Evolutionary conservation across 92 coral and sea anemone genomes (phyloP).

Genomic region (Blastomussa wellsi): DNA sequence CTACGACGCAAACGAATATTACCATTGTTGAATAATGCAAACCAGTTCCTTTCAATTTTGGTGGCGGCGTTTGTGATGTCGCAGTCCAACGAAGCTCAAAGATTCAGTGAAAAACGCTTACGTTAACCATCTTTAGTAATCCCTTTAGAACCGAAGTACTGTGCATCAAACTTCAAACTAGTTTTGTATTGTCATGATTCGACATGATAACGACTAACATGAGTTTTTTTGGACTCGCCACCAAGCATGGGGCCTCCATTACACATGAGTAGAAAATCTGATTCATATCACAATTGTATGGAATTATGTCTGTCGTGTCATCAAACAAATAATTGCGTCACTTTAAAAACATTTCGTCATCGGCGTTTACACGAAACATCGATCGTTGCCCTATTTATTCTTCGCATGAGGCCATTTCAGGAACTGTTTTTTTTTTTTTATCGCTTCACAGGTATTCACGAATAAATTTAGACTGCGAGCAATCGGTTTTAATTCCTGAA

Average conservation of each 20-base stretch:
- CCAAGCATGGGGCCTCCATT: background rate
- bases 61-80: background rate
- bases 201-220: background rate
- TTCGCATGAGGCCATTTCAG: too few relatives aligned
- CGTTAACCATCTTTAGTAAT: background rate
- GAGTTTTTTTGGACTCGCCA: background rate
- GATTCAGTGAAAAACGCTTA: conserved; percentile 9
- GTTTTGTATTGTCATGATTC: background rate
- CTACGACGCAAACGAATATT: background rate
- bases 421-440: too few relatives aligned
- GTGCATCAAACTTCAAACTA: background rate
- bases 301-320: background rate
- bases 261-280: background rate
- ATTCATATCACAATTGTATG: background rate
- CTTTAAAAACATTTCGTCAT: background rate
- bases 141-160: background rate
- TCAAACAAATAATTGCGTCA: background rate
- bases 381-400: too few relatives aligned
- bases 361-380: background rate
- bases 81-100: background rate
- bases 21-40: background rate
- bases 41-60: background rate
- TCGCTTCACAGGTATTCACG: too few relatives aligned
- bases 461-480: too few relatives aligned
- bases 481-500: too few relatives aligned